Percentiles rank a stretch among this genome's conserved stretches.
These are phyloP conservation scores for Heterodera schachtii DNA, from an alignment of 1,140 invertebrate species.

Conservation along the genomic window DNA sequence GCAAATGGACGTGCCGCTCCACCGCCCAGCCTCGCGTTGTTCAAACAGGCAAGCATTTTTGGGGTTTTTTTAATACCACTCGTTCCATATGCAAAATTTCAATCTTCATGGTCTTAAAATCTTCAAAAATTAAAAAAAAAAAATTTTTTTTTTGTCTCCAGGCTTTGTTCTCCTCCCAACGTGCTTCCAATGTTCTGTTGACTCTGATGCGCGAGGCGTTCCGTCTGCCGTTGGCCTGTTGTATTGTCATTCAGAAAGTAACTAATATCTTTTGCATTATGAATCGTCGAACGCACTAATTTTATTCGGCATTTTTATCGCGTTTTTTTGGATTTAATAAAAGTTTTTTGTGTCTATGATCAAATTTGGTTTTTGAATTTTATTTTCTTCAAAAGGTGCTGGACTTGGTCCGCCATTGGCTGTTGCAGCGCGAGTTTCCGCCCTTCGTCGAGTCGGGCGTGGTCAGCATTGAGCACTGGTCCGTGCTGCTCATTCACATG, in stretches of 20 bases:
- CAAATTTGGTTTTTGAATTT: too few relatives aligned
- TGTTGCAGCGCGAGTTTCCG: constrained; percentile 60
- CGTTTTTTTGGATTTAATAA: too few relatives aligned
- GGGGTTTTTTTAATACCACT: constrained; percentile 25
- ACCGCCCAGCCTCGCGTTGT: constrained; percentile 48
- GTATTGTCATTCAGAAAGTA: constrained; percentile 59
- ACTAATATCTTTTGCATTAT: too few relatives aligned
- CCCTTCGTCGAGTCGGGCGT: constrained; percentile 53
- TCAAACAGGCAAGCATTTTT: constrained; percentile 38
- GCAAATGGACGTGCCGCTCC: constrained; percentile 14
- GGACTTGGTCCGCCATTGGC: constrained; percentile 54
- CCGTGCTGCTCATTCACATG: constrained; percentile 55
- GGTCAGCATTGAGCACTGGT: constrained; percentile 49
- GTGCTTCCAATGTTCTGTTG: constrained; percentile 55
- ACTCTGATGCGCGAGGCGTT: constrained; percentile 61
- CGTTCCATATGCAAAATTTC: constrained; percentile 20
- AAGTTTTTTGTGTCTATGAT: too few relatives aligned
- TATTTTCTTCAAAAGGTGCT: too few relatives aligned
- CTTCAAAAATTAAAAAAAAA: neutral
- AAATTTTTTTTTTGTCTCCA: constrained; percentile 19
- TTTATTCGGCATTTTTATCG: too few relatives aligned
- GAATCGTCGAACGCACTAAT: too few relatives aligned
- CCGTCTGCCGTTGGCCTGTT: constrained; percentile 57
- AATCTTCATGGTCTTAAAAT: neutral
- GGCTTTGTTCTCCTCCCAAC: constrained; percentile 41